Evolutionary conservation across 2,797 vertebrate species (phyloP).

Genomic region (Pipistrellus pygmaeus): DNA sequence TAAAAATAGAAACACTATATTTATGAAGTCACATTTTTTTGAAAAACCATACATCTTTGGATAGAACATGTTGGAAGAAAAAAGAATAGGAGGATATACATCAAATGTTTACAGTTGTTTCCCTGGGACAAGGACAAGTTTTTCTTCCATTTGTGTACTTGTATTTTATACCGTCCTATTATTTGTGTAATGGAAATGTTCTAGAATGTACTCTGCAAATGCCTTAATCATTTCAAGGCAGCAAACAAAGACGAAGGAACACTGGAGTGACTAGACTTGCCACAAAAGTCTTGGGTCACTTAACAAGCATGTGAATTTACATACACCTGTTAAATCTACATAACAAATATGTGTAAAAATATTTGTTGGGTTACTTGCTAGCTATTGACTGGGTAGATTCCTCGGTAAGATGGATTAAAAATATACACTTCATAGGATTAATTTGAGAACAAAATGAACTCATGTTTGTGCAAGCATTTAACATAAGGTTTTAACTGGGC

Average conservation of each 20-base stretch:
- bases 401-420: not conserved
- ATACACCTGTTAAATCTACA: not conserved
- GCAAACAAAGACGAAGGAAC: not conserved
- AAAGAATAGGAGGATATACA: not conserved
- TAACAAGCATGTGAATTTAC: not conserved
- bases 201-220: constrained; percentile 29
- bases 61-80: constrained; percentile 20
- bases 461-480: constrained; percentile 21
- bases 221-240: not conserved
- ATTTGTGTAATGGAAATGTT: constrained; percentile 21
- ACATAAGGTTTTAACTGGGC: constrained; percentile 29
- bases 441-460: not conserved
- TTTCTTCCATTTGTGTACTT: not conserved
- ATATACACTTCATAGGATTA: not conserved
- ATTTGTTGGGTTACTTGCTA: constrained; percentile 17
- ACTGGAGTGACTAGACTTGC: not conserved
- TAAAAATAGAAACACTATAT: constrained; percentile 1
- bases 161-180: constrained; percentile 44
- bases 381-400: constrained; percentile 19
- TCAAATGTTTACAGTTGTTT: constrained; percentile 12
- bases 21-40: constrained; percentile 28
- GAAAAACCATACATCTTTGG: not conserved
- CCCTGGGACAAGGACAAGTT: not conserved
- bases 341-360: constrained; percentile 5
- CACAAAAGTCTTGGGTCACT: constrained; percentile 23